A percentile compares a stretch with the other conserved stretches of the same genome.
phyloP scores from a whole-genome alignment of 2,113 vertebrate species.

The Gasterosteus aculeatus region DNA sequence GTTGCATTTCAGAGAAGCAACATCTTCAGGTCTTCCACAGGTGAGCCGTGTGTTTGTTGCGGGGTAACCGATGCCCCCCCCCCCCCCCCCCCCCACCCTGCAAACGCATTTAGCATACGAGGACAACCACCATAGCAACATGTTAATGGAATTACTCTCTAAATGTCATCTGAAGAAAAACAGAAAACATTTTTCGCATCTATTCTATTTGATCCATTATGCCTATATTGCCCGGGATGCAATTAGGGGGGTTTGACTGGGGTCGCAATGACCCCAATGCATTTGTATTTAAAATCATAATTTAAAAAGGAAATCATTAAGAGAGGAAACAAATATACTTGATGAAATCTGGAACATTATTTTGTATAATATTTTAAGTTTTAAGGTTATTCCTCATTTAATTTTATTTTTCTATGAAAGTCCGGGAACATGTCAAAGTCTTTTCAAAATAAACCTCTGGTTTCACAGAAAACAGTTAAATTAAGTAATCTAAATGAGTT shows the following conservation, averaged over 20 bases:
- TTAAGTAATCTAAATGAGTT: background rate
- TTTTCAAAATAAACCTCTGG: background rate
- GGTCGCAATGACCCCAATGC: background rate
- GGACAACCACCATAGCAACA: background rate
- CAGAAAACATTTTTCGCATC: background rate
- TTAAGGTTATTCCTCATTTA: no score
- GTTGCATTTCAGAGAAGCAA: conserved; percentile 21
- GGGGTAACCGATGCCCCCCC: background rate
- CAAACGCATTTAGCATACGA: background rate
- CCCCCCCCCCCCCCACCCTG: no score
- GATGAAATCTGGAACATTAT: background rate
- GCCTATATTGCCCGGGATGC: background rate
- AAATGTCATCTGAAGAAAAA: background rate
- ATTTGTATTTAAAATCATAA: background rate
- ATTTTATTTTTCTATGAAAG: background rate
- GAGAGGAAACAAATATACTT: background rate
- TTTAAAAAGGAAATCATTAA: background rate
- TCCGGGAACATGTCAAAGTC: background rate
- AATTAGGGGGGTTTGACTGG: background rate
- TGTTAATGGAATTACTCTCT: background rate
- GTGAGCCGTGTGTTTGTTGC: background rate
- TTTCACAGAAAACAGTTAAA: background rate
- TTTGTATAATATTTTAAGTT: no score
- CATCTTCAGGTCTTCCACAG: conserved; percentile 6
- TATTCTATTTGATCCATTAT: background rate